Evolutionary conservation across 2,888 invertebrate species (phyloP), one percentile per base, ranked within the genome.

Genomic region (Ligdia adustata): DNA sequence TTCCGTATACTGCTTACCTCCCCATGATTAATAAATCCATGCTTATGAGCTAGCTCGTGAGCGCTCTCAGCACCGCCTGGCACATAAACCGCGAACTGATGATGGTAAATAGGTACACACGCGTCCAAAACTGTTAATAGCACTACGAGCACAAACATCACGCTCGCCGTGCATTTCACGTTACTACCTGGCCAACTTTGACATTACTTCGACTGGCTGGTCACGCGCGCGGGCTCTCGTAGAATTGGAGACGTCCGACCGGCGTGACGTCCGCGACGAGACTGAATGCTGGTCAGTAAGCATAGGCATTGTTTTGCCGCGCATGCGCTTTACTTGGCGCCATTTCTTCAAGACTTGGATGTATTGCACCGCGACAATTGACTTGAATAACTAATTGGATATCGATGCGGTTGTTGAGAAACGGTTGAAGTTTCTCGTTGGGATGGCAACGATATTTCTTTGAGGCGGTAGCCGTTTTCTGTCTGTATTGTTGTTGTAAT

Each of bases 71-170:
- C 55, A 44, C 88, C 90, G 57, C 79, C 81, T 9, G 88, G 84
- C 40, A 98, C 93, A 78, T 96, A 94, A 33, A 97, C 95, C 34
- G 98, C 98, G 75, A 96, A 90, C 78, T 90, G 89, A 50, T 88
- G 86, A 62, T 89, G 88, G 67, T 86, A 90, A 59, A 85, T 67
- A 42, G 90, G 87, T 57, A 82, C 82, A 79, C 89, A 83, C 57
- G 75, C 69, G 78, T 85, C 82, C 71, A 88, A 66, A 75, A 87
- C 82, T 77, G 85, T 71, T 64, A 89, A 65, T 58, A 89, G 67
- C 72, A 87, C 75, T 75, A 86, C 75, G 64, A 80, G 75, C 69
- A 80, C 75, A 71, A 76, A 72, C 89, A 90, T 89, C 60, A 80
- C 86, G 79, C 80, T 72, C 70, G 64, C 57, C 75, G 80, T 75